Evolutionary conservation across 2,888 invertebrate species (phyloP), one percentile per base, ranked within the genome.

Genomic region (Hypomecis punctinalis): DNA sequence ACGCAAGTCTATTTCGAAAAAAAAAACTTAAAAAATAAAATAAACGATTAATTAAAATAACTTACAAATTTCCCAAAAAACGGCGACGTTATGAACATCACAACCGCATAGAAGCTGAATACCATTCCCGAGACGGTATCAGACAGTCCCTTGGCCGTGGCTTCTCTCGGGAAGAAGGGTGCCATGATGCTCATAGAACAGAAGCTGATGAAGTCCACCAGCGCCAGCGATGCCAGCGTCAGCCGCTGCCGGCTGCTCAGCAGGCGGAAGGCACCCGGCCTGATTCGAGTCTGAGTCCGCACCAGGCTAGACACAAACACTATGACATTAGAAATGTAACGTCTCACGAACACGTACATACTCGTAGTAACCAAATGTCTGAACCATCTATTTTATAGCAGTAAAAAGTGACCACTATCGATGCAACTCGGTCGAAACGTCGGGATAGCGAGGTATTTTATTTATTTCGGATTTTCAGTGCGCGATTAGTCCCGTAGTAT

Each of bases 131-230:
- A 95, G 76, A 95, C 91, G 0, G 96, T 94, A 69, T 95, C 94
- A 0, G 95, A 94, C 71, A 96, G 93, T 35, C 96, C 96, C 82
- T 96, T 97, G 57, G 86, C 85, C 0, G 93, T 86, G 10, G 96
- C 96, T 93, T 96, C 96, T 71, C 94, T 90, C 1, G 96, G 96
- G 82, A 96, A 97, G 88, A 97, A 97, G 0, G 96, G 96, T 6
- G 96, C 96, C 94, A 97, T 95, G 64, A 97, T 95, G 52, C 96
- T 96, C 95, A 96, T 96, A 9, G 96, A 95, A 74, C 96, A 96
- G 85, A 96, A 96, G 78, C 96, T 95, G 89, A 96, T 95, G 84
- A 96, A 96, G 85, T 96, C 96, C 51, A 96, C 96, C 23, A 96
- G 82, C 5, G 95, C 95, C 48, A 96, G 85, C 1, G 95, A 94